Base-by-base conservation (phyloP, 2,113 vertebrate genomes). In the Archilochus colubris region DNA sequence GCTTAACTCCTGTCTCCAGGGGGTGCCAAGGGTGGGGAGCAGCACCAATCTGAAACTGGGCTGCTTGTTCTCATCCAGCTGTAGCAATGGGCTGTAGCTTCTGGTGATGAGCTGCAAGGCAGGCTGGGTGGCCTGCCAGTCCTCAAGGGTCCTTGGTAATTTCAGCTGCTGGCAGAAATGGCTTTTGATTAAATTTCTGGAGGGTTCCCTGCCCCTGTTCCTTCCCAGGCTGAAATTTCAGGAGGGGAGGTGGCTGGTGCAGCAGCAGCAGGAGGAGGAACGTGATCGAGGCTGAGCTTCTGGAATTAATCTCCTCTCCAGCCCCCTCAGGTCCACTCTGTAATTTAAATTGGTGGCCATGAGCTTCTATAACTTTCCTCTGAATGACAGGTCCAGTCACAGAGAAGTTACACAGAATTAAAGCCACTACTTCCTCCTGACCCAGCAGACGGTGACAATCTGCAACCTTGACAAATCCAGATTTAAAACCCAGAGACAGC, bases 151-250 rank as follows among this genome's bases (percentile, higher is more conserved):
- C 59, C 75, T 48, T 0, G 2, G 84, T 38, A n/a, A 33, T 72
- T 72, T 75, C 91, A 86, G 89, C 85, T 91, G 88, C 91, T 80
- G 95, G 48, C 36, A 61, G 79, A 95, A 94, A 86, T n/a, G 72
- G 87, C 53, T 93, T 94, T 61, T 88, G 89, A 81, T 91, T 88
- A 36, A n/a, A 91, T 81, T 96, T 86, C 93, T 94, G 88, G 57
- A 94, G 87, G 25, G 79, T 31, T 89, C 64, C 85, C 84, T 82
- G 92, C 53, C 76, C 84, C 86, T 83, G 12, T 38, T 70, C 64
- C 75, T 62, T 82, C 87, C 70, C 61, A 40, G 33, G 13, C 48
- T 59, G 79, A 82, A 50, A 43, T 78, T 91, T 68, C 79, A 75
- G 91, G 73, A 76, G 84, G 43, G 30, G 67, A 61, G 23, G 91